Base-by-base conservation (phyloP, 2,888 invertebrate species). In the Tipula vernalis region DNA sequence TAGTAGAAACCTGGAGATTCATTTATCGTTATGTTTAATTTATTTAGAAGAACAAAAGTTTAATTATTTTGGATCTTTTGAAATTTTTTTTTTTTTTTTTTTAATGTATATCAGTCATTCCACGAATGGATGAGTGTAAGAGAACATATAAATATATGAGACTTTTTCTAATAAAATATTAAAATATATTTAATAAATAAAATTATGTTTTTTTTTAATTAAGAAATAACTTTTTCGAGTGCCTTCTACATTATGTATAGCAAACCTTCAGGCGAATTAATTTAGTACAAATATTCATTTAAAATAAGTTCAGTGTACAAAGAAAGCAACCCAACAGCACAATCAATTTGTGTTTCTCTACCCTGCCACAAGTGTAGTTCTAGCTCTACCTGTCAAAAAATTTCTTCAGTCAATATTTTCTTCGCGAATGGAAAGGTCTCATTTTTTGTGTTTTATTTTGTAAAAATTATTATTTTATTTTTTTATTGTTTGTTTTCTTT, bases 121-220 rank as follows among this genome's bases (percentile, higher is more conserved):
- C 85, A 44, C 18, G 44, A 44, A 85, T 85, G 85, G 18, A 44
- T 84, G 84, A 84, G 39, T 84, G 84, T 84, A 84, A 84, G 39
- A 84, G 10, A 39, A 39, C 84, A 84, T 84, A 41, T 36, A 83
- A 13, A 83, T 83, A 71, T 28, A 71, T 28, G 71, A 71, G 71
- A 71, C 71, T 71, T 71, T 71, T 28, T 57, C 15, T 57, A 57
- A 12, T 15, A 15, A 51, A 57, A 51, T n/a, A 71, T 71, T n/a
- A n/a, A 51, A 51, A 51, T 51, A 71, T 71, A 71, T 71, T 71
- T 71, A 71, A 71, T 28, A 28, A 71, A 51, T 51, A 51, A 51
- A 51, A 51, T 13, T 51, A 10, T 51, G n/a, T 51, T 51, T 10
- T 28, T 71, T 71, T 51, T 51, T 15, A 5, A 5, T 71, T 8